These are phyloP conservation scores for Melanotaenia maccullochi DNA, from an alignment of 2,797 vertebrate genomes.

Conservation along the genomic window DNA sequence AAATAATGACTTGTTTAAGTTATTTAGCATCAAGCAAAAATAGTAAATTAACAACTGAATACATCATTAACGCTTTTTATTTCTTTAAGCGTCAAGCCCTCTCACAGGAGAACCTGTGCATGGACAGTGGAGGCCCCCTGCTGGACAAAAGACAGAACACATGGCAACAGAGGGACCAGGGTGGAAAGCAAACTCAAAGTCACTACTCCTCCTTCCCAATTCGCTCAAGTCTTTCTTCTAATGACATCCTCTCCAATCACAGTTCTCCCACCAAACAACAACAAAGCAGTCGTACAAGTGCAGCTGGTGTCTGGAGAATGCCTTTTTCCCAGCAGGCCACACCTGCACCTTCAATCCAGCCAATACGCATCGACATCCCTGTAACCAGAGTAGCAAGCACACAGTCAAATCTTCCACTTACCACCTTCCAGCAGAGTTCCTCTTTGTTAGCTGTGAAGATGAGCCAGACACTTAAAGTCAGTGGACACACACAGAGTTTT, in stretches of 20 bases:
- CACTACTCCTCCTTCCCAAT: conserved; percentile 79
- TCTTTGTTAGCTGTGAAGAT: conserved; percentile 54
- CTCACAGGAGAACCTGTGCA: conserved; percentile 89
- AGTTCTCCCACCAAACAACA: conserved; percentile 64
- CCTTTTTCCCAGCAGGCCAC: conserved; percentile 78
- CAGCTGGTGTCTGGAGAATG: conserved; percentile 88
- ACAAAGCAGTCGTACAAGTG: conserved; percentile 78
- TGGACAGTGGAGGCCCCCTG: conserved; percentile 79
- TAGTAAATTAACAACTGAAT: accelerated
- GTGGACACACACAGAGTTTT: conserved; percentile 52
- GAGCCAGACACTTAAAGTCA: conserved; percentile 77
- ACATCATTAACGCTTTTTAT: neutral
- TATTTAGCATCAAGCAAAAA: neutral
- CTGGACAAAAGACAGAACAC: conserved; percentile 61
- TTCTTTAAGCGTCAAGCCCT: conserved; percentile 82
- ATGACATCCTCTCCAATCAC: conserved; percentile 84
- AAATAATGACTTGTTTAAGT: neutral
- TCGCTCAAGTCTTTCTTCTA: conserved; percentile 84
- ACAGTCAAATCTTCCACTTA: conserved; percentile 76
- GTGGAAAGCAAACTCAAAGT: conserved; percentile 64
- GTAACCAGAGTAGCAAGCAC: conserved; percentile 66
- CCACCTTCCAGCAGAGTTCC: conserved; percentile 76
- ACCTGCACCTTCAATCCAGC: conserved; percentile 67
- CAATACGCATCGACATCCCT: conserved; percentile 78
- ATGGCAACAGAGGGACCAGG: conserved; percentile 74